These are phyloP conservation scores for Camelus dromedarius DNA, from an alignment of 2,113 vertebrate genomes.

Conservation along the genomic window DNA sequence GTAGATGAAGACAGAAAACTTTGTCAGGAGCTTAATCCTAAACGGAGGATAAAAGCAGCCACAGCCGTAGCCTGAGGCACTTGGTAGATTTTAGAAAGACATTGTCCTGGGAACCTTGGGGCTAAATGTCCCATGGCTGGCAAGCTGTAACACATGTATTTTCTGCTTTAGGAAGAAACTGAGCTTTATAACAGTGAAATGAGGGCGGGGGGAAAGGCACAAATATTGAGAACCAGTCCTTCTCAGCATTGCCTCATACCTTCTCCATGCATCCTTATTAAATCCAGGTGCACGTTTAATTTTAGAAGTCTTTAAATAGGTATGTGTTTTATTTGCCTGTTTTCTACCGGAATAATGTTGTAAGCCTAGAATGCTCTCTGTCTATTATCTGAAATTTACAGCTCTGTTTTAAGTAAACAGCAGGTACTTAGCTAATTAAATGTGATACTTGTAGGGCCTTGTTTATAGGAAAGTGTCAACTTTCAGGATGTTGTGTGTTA, in stretches of 20 bases:
- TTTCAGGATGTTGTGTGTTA: conserved; percentile 67
- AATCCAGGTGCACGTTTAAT: conserved; percentile 49
- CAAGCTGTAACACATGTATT: background rate
- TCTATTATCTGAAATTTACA: conserved; percentile 22
- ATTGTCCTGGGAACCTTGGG: background rate
- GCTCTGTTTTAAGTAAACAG: conserved; percentile 69
- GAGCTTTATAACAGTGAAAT: background rate
- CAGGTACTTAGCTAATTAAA: conserved; percentile 82
- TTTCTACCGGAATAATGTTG: conserved; percentile 54
- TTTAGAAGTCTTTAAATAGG: conserved; percentile 60
- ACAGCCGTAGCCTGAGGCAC: background rate
- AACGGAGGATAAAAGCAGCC: background rate
- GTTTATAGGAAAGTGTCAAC: conserved; percentile 79
- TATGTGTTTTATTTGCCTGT: conserved; percentile 67
- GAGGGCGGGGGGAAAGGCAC: background rate
- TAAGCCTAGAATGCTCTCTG: conserved; percentile 20
- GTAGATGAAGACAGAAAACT: background rate
- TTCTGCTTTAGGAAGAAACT: conserved; percentile 16
- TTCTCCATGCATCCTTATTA: conserved; percentile 2
- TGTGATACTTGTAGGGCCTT: conserved; percentile 50
- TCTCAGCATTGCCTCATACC: background rate
- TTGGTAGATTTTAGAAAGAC: background rate
- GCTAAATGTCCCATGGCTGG: background rate
- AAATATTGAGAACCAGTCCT: background rate
- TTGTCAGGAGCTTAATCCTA: background rate